These are phyloP conservation scores for Brenthis daphne DNA, from an alignment of 2,888 invertebrate genomes.

Conservation along the genomic window DNA sequence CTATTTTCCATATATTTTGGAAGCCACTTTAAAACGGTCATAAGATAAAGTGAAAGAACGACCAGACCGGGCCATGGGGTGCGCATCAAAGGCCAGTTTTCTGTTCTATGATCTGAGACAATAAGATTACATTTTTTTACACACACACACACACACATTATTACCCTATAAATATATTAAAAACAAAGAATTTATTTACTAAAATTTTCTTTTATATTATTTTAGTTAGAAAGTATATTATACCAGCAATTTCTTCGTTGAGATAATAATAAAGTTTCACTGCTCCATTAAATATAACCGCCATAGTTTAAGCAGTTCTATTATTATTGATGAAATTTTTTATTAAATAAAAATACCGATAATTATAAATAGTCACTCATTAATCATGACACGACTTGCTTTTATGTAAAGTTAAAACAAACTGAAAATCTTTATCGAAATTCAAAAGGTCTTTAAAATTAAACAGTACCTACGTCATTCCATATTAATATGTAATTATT, in stretches of 20 bases:
- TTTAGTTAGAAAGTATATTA: not conserved
- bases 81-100: conserved; percentile 86
- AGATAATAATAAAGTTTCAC: conserved; percentile 65
- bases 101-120: conserved; percentile 83
- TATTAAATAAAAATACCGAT: not conserved
- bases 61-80: conserved; percentile 85
- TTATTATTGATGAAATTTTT: not conserved
- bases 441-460: not conserved
- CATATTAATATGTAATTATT: not conserved
- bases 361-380: not conserved
- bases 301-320: conserved; percentile 49
- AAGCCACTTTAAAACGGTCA: conserved; percentile 85
- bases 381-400: not conserved
- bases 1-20: conserved; percentile 87
- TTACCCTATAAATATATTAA: too few relatives aligned
- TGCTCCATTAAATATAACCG: conserved; percentile 60
- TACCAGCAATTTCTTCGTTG: conserved; percentile 70
- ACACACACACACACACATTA: too few relatives aligned
- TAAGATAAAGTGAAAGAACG: conserved; percentile 83
- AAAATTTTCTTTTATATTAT: not conserved
- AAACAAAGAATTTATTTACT: too few relatives aligned
- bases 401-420: not conserved
- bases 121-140: not conserved
- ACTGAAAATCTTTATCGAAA: conserved; percentile 2
- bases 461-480: not conserved